A percentile compares a stretch with the other conserved stretches of the same genome.
These are phyloP conservation scores for Neosilurus hyrtlii DNA, from an alignment of 2,797 vertebrate species.

Conservation along the genomic window DNA sequence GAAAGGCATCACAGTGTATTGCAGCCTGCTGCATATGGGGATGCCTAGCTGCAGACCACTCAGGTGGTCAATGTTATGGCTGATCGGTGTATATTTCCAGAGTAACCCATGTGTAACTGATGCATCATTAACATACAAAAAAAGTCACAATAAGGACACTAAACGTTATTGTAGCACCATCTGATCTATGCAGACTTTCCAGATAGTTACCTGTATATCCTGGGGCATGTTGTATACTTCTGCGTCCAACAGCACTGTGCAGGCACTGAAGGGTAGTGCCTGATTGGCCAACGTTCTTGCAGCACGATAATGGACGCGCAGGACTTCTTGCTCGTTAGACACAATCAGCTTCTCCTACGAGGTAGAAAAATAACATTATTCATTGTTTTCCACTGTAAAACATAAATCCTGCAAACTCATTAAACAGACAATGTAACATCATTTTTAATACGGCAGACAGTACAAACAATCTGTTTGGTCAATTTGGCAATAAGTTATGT, in stretches of 20 bases:
- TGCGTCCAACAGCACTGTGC: slow-evolving; percentile 92
- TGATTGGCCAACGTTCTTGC: slow-evolving; percentile 97
- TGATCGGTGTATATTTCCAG: too few species aligned
- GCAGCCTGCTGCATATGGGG: too few species aligned
- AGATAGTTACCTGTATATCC: slow-evolving; percentile 83
- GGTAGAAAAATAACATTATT: slow-evolving; percentile 36
- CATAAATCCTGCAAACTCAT: background rate
- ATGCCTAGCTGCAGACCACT: too few species aligned
- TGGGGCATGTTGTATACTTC: slow-evolving; percentile 98
- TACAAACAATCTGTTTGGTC: too few species aligned
- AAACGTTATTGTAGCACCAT: background rate
- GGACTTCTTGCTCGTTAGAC: slow-evolving; percentile 96
- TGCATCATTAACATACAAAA: background rate
- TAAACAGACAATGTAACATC: background rate
- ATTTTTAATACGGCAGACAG: too few species aligned
- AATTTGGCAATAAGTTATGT: too few species aligned
- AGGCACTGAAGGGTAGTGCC: slow-evolving; percentile 96
- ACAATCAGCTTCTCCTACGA: slow-evolving; percentile 95
- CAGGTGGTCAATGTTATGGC: too few species aligned
- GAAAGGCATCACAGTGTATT: too few species aligned
- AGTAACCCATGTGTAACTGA: too few species aligned
- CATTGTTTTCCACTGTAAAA: background rate
- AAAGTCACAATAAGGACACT: background rate
- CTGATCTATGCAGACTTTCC: background rate
- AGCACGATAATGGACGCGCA: slow-evolving; percentile 95